A percentile compares a stretch with the other conserved stretches of the same genome.
phyloP scores from a whole-genome alignment of 2,888 invertebrate species.

The Pantelozetes paolii region DNA sequence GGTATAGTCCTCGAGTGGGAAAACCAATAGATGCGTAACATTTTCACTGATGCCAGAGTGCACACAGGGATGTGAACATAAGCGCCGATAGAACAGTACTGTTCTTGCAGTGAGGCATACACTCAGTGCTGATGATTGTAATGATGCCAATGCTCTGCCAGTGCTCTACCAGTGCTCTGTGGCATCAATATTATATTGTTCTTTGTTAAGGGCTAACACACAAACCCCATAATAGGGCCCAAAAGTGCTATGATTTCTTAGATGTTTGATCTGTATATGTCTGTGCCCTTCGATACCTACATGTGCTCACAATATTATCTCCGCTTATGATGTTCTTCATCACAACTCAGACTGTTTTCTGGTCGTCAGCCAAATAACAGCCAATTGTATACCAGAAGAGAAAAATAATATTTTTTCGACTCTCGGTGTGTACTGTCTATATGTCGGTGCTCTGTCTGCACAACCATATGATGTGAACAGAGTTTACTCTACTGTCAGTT shows the following conservation, averaged over 20 bases:
- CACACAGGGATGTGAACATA: constrained; percentile 7
- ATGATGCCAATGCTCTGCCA: background rate
- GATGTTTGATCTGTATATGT: background rate
- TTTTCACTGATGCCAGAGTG: background rate
- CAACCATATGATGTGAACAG: background rate
- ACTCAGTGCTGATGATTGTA: background rate
- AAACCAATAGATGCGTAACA: constrained; percentile 19
- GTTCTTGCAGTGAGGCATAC: background rate
- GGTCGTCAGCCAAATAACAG: constrained; percentile 11
- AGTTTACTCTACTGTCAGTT: background rate
- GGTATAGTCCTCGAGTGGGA: background rate
- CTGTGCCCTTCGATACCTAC: background rate
- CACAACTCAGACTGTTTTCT: background rate
- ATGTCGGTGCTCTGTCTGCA: background rate
- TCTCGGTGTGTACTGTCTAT: background rate
- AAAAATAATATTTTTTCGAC: background rate
- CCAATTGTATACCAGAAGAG: background rate
- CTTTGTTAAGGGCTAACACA: background rate
- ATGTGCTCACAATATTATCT: background rate
- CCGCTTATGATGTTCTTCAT: background rate
- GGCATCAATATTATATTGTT: constrained; percentile 7
- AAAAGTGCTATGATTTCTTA: constrained; percentile 10
- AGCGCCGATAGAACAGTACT: background rate
- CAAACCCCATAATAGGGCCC: constrained; percentile 19
- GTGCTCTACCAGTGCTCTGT: background rate